These are phyloP conservation scores for Todiramphus chloris DNA, from an alignment of 2,113 vertebrate species.

Conservation along the genomic window DNA sequence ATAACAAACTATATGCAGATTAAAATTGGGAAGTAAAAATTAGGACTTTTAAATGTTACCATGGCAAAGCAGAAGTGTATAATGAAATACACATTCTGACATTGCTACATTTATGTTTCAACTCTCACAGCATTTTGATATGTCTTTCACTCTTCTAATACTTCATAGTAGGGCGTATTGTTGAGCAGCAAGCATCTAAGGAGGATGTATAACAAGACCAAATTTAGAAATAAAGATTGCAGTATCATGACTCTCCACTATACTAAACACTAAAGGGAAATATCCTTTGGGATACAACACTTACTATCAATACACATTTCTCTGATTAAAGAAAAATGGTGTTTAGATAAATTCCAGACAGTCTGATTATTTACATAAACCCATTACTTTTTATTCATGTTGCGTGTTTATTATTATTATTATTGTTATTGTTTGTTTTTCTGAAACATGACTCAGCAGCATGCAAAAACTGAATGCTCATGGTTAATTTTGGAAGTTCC, in stretches of 20 bases:
- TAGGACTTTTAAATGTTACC: not conserved
- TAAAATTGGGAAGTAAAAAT: not conserved
- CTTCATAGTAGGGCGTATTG: not conserved
- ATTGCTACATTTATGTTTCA: not conserved
- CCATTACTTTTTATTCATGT: not conserved
- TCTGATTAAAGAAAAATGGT: not conserved
- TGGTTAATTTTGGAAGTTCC: not conserved
- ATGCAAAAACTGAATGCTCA: not conserved
- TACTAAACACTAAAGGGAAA: not conserved
- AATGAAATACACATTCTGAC: not conserved
- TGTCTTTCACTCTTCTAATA: not conserved
- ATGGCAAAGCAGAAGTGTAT: not conserved
- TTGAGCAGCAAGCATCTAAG: not conserved
- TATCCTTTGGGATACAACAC: not conserved
- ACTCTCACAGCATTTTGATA: not conserved
- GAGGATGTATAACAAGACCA: not conserved
- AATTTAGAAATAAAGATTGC: not conserved
- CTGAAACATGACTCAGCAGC: not conserved
- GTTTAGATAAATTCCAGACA: not conserved
- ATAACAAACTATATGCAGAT: not conserved
- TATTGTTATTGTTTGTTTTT: not conserved
- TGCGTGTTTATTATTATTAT: too few species aligned
- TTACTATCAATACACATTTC: not conserved
- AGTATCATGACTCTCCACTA: not conserved
- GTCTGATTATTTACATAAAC: not conserved